A percentile compares a stretch with the other conserved stretches of the same genome.
These are phyloP conservation scores for Zosterops japonicus DNA, from an alignment of 2,113 vertebrate genomes.

Conservation along the genomic window DNA sequence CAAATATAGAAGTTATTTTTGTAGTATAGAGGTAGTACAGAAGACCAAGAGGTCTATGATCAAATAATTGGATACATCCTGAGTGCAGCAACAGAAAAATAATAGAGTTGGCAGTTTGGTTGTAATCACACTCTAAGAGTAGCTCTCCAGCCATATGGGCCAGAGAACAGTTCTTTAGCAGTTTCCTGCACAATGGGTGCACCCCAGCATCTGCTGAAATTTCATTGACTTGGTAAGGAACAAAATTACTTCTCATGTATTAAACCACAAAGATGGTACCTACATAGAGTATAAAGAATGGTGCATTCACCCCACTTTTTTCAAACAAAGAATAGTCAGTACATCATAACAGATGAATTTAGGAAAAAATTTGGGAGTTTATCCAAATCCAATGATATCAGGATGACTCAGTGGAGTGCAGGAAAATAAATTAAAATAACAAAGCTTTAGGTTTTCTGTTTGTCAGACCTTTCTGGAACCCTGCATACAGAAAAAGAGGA, in stretches of 20 bases:
- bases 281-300: neutral
- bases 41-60: neutral
- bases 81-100: neutral
- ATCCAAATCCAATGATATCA: neutral
- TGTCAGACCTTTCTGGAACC: neutral
- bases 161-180: neutral
- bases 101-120: neutral
- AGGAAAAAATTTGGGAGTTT: neutral
- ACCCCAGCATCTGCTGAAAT: neutral
- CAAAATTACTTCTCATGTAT: neutral
- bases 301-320: neutral
- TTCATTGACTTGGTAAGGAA: neutral
- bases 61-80: neutral
- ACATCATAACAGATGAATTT: neutral
- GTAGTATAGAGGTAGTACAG: neutral
- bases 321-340: neutral
- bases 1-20: neutral
- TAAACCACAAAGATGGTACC: neutral
- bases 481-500: neutral
- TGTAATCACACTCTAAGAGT: neutral
- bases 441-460: neutral
- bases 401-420: neutral
- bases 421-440: neutral
- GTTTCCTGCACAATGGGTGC: neutral
- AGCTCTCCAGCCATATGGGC: neutral